A percentile compares a stretch with the other conserved stretches of the same genome.
phyloP scores from a whole-genome alignment of 1,140 invertebrate genomes.

The Riptortus pedestris region DNA sequence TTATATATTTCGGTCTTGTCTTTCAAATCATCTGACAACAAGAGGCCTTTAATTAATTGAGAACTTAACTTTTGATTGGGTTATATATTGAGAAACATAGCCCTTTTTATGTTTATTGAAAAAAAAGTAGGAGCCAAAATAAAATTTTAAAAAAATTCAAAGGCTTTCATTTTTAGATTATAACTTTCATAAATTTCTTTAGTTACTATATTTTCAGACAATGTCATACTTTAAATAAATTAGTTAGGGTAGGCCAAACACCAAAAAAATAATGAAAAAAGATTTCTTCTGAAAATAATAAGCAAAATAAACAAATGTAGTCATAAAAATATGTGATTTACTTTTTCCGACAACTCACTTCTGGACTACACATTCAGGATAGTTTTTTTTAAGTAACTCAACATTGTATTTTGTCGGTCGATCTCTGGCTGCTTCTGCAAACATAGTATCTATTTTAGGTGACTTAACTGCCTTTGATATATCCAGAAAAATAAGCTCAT shows the following conservation, averaged over 20 bases:
- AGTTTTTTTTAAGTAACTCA: background rate
- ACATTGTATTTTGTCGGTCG: background rate
- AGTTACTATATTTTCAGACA: background rate
- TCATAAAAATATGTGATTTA: background rate
- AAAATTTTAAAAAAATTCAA: too few species aligned
- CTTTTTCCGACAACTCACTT: background rate
- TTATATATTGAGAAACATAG: too few species aligned
- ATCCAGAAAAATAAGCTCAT: background rate
- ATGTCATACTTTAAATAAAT: background rate
- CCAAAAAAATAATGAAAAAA: background rate
- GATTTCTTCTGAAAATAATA: background rate
- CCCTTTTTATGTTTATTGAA: too few species aligned
- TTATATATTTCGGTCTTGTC: too few species aligned
- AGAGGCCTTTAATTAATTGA: too few species aligned
- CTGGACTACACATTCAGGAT: background rate
- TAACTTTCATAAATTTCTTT: background rate
- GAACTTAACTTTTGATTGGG: too few species aligned
- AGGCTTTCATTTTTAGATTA: background rate
- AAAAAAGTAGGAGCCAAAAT: too few species aligned
- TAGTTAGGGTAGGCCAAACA: too few species aligned
- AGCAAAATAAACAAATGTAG: background rate
- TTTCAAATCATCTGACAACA: too few species aligned
- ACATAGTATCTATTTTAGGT: background rate
- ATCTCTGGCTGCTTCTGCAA: constrained; percentile 1
- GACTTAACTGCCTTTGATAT: background rate